Conservation (phyloP, 2,113 vertebrate genomes). For the Cavia aperea region DNA sequence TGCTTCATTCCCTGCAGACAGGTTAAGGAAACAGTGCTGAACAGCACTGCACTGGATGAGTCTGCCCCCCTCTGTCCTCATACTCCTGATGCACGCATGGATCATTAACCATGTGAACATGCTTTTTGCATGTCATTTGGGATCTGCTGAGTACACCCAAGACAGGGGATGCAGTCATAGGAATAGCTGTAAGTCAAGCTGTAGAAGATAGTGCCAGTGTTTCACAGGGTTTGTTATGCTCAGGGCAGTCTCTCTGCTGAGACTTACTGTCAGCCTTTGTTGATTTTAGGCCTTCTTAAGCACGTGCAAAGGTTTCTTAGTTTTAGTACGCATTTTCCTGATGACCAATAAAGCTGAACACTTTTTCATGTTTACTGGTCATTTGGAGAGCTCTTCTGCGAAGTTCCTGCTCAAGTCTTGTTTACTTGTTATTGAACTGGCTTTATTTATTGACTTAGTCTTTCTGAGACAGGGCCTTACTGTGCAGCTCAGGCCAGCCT, state of each 20-base stretch:
- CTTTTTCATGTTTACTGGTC: background rate
- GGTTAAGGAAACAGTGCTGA: background rate
- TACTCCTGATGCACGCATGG: background rate
- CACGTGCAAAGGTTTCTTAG: background rate
- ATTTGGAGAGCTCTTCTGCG: background rate
- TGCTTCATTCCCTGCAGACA: background rate
- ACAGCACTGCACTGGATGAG: background rate
- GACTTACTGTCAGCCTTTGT: background rate
- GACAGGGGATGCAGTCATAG: background rate
- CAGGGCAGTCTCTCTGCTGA: background rate
- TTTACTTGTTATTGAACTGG: background rate
- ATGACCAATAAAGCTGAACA: background rate
- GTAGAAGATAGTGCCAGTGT: background rate
- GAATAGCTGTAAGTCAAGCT: background rate
- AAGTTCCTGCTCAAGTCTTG: background rate
- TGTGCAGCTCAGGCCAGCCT: background rate
- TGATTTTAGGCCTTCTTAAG: background rate
- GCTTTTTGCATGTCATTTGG: background rate
- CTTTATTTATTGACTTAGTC: background rate
- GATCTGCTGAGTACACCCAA: background rate
- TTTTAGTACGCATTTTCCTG: background rate
- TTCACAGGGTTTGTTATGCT: background rate
- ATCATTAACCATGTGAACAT: background rate
- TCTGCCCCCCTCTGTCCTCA: background rate
- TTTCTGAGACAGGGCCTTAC: background rate